These are phyloP conservation scores for Saguinus midas DNA, from an alignment of 2,113 vertebrate genomes.

Conservation along the genomic window DNA sequence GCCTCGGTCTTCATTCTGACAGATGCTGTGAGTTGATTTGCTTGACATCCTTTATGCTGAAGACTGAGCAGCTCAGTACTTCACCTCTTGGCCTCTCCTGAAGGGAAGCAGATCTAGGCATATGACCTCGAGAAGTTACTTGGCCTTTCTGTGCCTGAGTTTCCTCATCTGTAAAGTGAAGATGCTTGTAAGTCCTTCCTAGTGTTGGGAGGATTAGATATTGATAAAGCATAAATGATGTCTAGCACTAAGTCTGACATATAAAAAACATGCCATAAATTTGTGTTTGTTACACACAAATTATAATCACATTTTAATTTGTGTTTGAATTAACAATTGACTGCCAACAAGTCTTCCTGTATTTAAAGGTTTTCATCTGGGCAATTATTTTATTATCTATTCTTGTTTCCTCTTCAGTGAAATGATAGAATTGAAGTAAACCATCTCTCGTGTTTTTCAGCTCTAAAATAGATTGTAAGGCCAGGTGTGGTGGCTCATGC, in stretches of 20 bases:
- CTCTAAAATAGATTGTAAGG: neutral
- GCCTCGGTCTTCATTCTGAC: neutral
- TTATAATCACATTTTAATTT: too few species aligned
- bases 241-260: neutral
- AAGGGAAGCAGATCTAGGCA: neutral
- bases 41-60: neutral
- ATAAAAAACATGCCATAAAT: neutral
- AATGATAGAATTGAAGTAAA: neutral
- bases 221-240: neutral
- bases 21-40: neutral
- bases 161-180: constrained; percentile 35
- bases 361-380: neutral
- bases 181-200: neutral
- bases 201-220: neutral
- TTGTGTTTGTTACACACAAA: neutral
- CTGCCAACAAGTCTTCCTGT: neutral
- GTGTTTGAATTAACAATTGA: neutral
- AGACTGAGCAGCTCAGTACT: neutral
- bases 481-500: too few species aligned
- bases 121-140: neutral
- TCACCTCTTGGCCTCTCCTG: neutral
- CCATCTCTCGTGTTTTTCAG: neutral
- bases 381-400: neutral
- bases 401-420: neutral
- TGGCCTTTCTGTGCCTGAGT: neutral